Conservation (phyloP, 2,888 invertebrate species). For the Cantharis flavilabris region DNA sequence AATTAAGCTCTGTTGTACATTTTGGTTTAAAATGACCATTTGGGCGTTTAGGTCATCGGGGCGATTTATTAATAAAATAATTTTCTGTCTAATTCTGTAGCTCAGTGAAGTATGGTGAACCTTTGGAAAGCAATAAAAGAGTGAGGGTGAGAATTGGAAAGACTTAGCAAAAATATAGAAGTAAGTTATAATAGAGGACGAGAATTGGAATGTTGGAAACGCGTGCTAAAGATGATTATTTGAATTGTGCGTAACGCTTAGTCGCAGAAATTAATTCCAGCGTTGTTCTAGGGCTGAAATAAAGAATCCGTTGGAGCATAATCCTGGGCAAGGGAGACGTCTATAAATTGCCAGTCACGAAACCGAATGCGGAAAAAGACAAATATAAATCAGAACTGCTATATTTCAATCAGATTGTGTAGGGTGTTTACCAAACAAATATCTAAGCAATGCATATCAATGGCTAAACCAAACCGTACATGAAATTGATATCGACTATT, state of each 20-base stretch:
- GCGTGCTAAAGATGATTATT: constrained; percentile 34
- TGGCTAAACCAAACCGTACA: constrained; percentile 37
- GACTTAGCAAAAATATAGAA: not conserved
- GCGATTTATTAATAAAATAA: not conserved
- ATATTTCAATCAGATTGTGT: constrained; percentile 34
- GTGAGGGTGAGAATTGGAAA: not conserved
- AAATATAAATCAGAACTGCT: constrained; percentile 37
- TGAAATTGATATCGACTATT: constrained; percentile 39
- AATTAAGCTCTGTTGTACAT: not conserved
- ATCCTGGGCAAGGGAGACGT: constrained; percentile 32
- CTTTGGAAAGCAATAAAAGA: not conserved
- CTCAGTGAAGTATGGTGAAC: not conserved
- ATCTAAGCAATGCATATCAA: constrained; percentile 41
- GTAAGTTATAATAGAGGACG: not conserved
- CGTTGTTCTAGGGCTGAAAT: constrained; percentile 36
- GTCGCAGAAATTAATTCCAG: constrained; percentile 40
- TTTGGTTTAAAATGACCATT: not conserved
- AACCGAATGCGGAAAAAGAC: constrained; percentile 37
- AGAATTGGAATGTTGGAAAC: constrained; percentile 15
- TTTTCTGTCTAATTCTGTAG: too few relatives aligned
- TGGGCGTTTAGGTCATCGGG: not conserved
- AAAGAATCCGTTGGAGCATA: constrained; percentile 38
- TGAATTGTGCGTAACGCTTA: constrained; percentile 36
- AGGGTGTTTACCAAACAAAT: constrained; percentile 40
- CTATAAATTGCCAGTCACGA: constrained; percentile 39